Evolutionary conservation across 2,113 vertebrate species (phyloP), one percentile per base, ranked within the genome.

Genomic region (Cyprinodon tularosa): DNA sequence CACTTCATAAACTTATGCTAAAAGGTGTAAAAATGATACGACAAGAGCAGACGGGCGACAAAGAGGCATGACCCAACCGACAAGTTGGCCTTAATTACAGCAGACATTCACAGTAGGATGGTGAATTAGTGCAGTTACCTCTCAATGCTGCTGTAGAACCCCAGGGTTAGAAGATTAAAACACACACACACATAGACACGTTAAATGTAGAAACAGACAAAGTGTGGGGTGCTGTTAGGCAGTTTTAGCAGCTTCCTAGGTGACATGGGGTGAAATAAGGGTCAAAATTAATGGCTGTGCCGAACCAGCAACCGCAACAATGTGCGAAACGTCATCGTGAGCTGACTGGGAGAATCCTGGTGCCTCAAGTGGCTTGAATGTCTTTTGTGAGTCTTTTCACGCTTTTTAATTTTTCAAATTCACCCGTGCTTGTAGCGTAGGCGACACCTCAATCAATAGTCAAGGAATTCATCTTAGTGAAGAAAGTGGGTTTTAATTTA

Each of bases 21-120:
- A 66, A 75, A 84, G 77, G 12, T 57, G 59, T 83, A 15, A 13
- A 48, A 68, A 82, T 81, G 86, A 39, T 74, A 81, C 59, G 71
- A 61, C 15, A 20, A 53, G 68, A 68, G 63, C 72, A 22, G 79
- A 77, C 77, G 66, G 66, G 66, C 68, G 57, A 76, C 59, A 60
- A 12, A 48, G 65, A 79, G 44, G 77, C 84, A 50, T 12, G 66
- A 72, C 22, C 82, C 48, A 15, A 82, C 87, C 81, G 93, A 94
- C 92, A 92, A 92, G 92, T 94, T 94, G 94, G 94, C 95, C 95
- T 97, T 98, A 98, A 98, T 98, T 97, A 94, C 95, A 96, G 96
- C 94, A 94, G 97, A 96, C 96, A 88, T 95, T 95, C 95, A 95
- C 95, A 93, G 96, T 86, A 39, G 94, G 95, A 95, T 92, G 92